A percentile compares a stretch with the other conserved stretches of the same genome.
Conservation (phyloP, 2,888 invertebrate genomes). For the Cheilosia impressa region DNA sequence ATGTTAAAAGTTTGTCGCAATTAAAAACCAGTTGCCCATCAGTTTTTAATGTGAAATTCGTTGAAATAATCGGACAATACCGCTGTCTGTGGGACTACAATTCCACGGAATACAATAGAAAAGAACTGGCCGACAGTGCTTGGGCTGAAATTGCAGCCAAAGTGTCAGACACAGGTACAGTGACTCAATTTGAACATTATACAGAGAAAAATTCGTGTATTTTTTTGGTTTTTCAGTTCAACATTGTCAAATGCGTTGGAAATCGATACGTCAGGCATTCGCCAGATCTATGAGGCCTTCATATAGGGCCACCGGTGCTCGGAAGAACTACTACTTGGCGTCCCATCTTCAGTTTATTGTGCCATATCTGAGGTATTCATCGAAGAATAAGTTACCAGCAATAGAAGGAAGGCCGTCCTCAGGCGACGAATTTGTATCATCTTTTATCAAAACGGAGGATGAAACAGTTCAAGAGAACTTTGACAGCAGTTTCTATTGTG, state of each 20-base stretch:
- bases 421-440: too few species aligned
- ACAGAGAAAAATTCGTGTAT: neutral
- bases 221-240: neutral
- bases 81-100: neutral
- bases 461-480: too few species aligned
- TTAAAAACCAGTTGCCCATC: too few species aligned
- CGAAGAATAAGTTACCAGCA: neutral
- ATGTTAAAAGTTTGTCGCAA: too few species aligned
- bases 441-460: too few species aligned
- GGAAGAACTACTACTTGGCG: constrained; percentile 2
- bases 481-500: too few species aligned
- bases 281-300: neutral
- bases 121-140: neutral
- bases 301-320: neutral
- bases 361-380: constrained; percentile 1
- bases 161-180: constrained; percentile 16
- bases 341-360: constrained; percentile 11
- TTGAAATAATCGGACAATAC: neutral
- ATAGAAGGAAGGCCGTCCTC: too few species aligned
- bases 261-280: constrained; percentile 17
- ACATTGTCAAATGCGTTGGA: constrained; percentile 3
- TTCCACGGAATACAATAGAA: neutral
- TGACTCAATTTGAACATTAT: neutral
- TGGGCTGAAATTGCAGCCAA: constrained; percentile 12
- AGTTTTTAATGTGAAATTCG: constrained; percentile 1